Percentiles rank a stretch among this genome's conserved stretches.
Conservation (phyloP, 1,140 invertebrate genomes). For the Pararge aegeria region DNA sequence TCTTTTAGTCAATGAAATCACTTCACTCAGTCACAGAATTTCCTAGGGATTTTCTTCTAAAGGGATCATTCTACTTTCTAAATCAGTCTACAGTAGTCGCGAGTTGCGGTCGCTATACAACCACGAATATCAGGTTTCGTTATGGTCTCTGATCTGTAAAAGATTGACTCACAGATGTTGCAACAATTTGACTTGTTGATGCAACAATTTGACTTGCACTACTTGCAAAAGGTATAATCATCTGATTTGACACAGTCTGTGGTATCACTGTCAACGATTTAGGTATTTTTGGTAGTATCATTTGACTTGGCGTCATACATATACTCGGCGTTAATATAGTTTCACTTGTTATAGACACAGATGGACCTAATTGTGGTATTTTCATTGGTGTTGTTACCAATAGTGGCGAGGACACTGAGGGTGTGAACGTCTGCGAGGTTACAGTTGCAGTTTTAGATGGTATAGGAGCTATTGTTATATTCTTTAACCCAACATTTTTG, state of each 20-base stretch:
- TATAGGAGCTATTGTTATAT: conserved; percentile 75
- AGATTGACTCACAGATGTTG: conserved; percentile 19
- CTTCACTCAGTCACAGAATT: background rate
- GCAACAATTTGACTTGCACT: conserved; percentile 16
- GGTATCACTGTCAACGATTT: conserved; percentile 88
- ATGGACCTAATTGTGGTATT: conserved; percentile 48
- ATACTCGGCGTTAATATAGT: conserved; percentile 32
- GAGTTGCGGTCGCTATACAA: conserved; percentile 47
- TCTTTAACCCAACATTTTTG: conserved; percentile 73
- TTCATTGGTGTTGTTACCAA: conserved; percentile 49
- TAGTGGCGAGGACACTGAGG: conserved; percentile 39
- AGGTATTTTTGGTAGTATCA: conserved; percentile 85
- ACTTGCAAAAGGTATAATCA: conserved; percentile 55
- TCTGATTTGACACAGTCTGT: conserved; percentile 81
- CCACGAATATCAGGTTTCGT: conserved; percentile 57
- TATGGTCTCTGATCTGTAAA: conserved; percentile 49
- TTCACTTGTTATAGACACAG: conserved; percentile 53
- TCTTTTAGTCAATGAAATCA: background rate
- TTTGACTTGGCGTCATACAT: conserved; percentile 32
- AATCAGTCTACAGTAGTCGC: background rate
- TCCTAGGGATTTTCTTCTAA: background rate
- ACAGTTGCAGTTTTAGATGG: conserved; percentile 58
- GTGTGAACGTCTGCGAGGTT: conserved; percentile 48
- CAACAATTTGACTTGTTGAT: conserved; percentile 10
- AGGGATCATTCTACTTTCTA: background rate